Conservation (phyloP, 2,113 vertebrate species). For the Poeciliopsis occidentalis region DNA sequence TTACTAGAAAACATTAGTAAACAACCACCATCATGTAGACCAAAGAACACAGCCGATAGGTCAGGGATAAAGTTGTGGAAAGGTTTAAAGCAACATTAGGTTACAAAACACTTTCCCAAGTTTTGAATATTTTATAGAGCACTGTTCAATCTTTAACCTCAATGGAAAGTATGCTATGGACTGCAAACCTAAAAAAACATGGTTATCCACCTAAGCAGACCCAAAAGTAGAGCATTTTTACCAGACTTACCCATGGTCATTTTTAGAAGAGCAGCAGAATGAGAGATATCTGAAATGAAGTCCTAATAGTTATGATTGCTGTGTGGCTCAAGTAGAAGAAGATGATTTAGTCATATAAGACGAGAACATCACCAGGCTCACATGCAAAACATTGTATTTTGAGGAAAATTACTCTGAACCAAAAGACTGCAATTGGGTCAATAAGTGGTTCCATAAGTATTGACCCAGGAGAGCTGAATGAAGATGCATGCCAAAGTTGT, state of each 20-base stretch:
- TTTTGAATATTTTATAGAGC: background rate
- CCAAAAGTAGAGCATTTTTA: no score
- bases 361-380: no score
- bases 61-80: background rate
- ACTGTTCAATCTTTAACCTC: background rate
- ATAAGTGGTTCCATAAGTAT: background rate
- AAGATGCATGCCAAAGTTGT: background rate
- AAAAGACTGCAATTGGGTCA: background rate
- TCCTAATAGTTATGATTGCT: no score
- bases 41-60: background rate
- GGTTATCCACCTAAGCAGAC: no score
- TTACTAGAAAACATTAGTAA: background rate
- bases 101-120: background rate
- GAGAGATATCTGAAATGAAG: no score
- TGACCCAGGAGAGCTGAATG: no score
- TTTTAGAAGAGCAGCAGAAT: no score
- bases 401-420: no score
- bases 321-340: no score
- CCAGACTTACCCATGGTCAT: no score
- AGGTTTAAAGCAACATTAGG: background rate
- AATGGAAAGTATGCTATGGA: background rate
- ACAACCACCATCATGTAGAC: background rate
- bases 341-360: no score
- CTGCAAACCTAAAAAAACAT: background rate
- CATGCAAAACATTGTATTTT: no score